Base-by-base conservation (phyloP, 2,888 invertebrate genomes). In the Diarsia rubi region DNA sequence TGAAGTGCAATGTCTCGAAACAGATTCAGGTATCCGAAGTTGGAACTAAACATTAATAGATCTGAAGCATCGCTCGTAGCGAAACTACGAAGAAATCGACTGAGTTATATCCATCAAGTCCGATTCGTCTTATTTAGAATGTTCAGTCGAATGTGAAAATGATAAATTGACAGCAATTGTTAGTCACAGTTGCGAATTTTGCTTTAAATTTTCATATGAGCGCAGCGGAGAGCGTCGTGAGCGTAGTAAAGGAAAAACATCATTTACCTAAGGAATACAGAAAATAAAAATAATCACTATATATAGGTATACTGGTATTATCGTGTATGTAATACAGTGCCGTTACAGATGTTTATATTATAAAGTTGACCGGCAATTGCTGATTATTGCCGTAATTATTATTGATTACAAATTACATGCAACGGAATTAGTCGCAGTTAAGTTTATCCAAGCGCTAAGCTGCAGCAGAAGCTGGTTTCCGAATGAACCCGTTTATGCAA, bases 121-220 rank as follows among this genome's bases (percentile, higher is more conserved):
- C 80, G 81, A 88, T 87, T 86, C 82, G 83, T 75, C 75, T 71
- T 84, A 86, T 89, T 90, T 83, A 88, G 69, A 79, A 75, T 85
- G 85, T 77, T 76, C 90, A 85, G 80, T 88, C 83, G 73, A 86
- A 85, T 85, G 82, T 83, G 80, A 88, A 89, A 89, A 88, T 89
- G 85, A 86, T 89, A 89, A 88, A 89, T 87, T 87, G 75, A 81
- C 78, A 80, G 81, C 77, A 74, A 79, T 79, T 75, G 78, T 79
- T 83, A 82, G 66, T 81, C 59, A 49, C 44, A 65, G 79, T 83
- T 74, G 82, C 19, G 59, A 63, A 87, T 85, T 84, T 86, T 65
- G 70, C 86, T 82, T 87, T 62, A 74, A 78, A 69, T 64, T 70
- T 74, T 70, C 44, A 52, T 65, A 37, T 44, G 42, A 72, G 14